Conservation (phyloP, 1,140 invertebrate species). For the Caerostris darwini region DNA sequence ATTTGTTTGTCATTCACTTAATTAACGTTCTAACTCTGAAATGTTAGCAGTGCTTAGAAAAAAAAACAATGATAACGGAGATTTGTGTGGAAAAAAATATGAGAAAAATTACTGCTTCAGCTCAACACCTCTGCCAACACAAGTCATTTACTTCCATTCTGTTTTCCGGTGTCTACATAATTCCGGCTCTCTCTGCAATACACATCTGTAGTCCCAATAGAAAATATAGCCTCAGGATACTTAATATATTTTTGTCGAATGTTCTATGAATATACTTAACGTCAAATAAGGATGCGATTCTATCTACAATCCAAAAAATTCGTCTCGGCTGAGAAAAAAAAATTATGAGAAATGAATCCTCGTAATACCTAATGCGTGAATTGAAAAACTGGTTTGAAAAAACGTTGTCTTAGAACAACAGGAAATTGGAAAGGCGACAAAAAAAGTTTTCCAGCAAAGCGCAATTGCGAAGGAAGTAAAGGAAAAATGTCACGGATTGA, state of each 20-base stretch:
- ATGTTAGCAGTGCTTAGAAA: not conserved
- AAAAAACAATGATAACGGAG: not conserved
- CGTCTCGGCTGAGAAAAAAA: not conserved
- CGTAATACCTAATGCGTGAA: not conserved
- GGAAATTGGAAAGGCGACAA: slow-evolving; percentile 60
- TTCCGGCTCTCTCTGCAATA: slow-evolving; percentile 43
- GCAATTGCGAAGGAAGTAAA: slow-evolving; percentile 34
- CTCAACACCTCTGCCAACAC: slow-evolving; percentile 43
- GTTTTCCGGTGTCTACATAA: slow-evolving; percentile 55
- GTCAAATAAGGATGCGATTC: not conserved
- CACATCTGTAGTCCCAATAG: slow-evolving; percentile 33
- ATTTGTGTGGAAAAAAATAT: not conserved
- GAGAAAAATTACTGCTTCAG: slow-evolving; percentile 38
- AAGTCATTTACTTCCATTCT: slow-evolving; percentile 44
- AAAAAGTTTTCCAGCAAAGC: not conserved
- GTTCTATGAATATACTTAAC: slow-evolving; percentile 42
- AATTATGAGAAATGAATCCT: not conserved
- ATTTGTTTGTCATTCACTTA: slow-evolving; percentile 57
- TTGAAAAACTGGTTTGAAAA: slow-evolving; percentile 27
- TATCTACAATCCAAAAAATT: not conserved
- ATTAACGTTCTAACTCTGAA: slow-evolving; percentile 63
- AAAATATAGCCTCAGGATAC: slow-evolving; percentile 48
- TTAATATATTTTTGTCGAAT: slow-evolving; percentile 47
- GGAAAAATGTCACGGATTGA: slow-evolving; percentile 9
- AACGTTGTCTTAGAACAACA: slow-evolving; percentile 43